Evolutionary conservation across 2,797 vertebrate species (phyloP).

Genomic region (Tokudaia tokunoshimensis): DNA sequence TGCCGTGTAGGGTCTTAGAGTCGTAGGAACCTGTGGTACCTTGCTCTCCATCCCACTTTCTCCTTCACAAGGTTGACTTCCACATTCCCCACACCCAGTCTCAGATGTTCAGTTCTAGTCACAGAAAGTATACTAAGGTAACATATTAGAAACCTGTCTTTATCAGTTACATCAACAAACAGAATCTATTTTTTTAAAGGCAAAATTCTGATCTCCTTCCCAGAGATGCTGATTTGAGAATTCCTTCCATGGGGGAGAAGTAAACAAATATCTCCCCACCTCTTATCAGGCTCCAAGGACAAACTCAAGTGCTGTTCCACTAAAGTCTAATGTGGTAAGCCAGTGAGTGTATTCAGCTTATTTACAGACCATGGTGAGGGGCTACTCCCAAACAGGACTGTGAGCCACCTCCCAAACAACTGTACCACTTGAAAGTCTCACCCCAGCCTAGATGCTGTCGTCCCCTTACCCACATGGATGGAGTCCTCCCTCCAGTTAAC

Average conservation of each 20-base stretch:
- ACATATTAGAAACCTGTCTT: no score
- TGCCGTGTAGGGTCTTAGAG: background rate
- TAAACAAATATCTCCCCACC: background rate
- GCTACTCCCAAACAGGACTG: background rate
- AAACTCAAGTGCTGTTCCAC: no score
- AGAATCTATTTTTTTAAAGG: background rate
- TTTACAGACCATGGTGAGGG: background rate
- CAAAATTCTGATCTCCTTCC: background rate
- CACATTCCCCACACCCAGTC: background rate
- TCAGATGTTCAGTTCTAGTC: no score
- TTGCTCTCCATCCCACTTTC: no score
- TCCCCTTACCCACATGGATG: background rate
- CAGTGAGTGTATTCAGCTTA: background rate
- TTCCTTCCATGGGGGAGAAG: background rate
- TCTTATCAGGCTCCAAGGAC: background rate
- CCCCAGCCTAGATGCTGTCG: background rate
- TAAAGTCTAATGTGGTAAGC: background rate
- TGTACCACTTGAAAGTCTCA: background rate
- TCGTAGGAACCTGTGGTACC: background rate
- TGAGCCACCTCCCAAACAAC: background rate
- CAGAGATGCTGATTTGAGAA: background rate
- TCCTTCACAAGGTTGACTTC: background rate
- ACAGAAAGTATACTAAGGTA: no score
- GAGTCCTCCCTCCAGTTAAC: background rate
- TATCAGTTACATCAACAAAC: no score